Evolutionary conservation across 2,113 vertebrate genomes (phyloP), one percentile per base, ranked within the genome.

Genomic region (Lasiurus borealis): DNA sequence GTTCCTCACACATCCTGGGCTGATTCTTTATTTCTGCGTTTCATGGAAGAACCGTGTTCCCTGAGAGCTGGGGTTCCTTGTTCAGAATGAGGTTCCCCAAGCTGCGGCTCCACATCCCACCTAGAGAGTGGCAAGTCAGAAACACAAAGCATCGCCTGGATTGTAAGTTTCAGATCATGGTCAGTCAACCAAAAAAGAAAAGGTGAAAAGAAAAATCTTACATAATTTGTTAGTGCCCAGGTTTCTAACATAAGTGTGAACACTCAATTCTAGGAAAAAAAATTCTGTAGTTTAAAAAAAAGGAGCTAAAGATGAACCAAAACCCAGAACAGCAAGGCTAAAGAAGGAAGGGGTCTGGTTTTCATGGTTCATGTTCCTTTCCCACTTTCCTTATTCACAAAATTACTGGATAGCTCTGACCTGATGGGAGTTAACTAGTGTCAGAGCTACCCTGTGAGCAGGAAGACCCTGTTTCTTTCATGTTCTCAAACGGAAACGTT

Each of bases 1-100:
- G 8, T 82, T 36, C 59, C 12, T 81, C 16, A 57, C 50, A 71
- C 87, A 59, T 6, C 54, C 93, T 27, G 11, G 59, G 6, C 9
- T 84, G 50, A 68, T 34, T 95, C 86, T 88, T 82, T 95, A 36
- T 94, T 71, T 91, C 21, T 72, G 86, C 34, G 80, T 83, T 80
- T 91, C 69, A 31, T 82, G 14, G 93, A 78, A 36, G 69, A 94
- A 59, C 88, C 94, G 48, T 82, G 90, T 48, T 66, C 13, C 6
- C 83, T 27, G 31, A 85, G 69, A 94, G 89, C 11, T 8, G 77
- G 66, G 44, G 21, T 2, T 0, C 40, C 72, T 90, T 71, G 64
- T 92, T 72, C 90, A 71, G 25, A 83, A 46, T 57, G 69, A 77
- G 36, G 27, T 75, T 91, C 36, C 46, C 75, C 14, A 21, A 52